Evolutionary conservation across 2,113 vertebrate species (phyloP), one percentile per base, ranked within the genome.

Genomic region (Protomyctophum bolini): DNA sequence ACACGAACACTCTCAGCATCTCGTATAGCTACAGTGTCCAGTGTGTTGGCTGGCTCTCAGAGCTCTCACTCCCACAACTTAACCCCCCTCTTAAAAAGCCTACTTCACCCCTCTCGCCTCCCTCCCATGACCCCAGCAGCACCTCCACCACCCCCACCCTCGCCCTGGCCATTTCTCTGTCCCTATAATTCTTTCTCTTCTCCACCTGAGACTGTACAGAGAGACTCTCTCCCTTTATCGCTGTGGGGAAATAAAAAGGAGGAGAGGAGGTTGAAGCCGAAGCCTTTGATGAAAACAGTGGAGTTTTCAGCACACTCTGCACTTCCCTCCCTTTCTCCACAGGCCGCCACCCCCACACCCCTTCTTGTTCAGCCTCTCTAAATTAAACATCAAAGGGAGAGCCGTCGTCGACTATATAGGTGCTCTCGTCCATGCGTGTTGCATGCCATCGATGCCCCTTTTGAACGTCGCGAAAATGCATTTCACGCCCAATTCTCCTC

Each of bases 371-470:
- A 12, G 10, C 15, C 68, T 49, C 74, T 85, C 76, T 83, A 81
- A 86, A 87, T 83, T 74, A 87, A 87, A 91, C 87, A 89, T 91
- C 87, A 90, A 88, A 89, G 80, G 62, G 52, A 75, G 69, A 73
- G 76, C 57, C 61, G 58, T 75, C 73, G 21, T 83, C 61, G 59
- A 77, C 68, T 21, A 2, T 21, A 2, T 67, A 86, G 87, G 84
- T 88, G 78, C 83, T 76, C 58, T 58, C 47, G 62, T 73, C 82
- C n/a, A 77, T 73, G 52, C 62, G 1, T 2, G 21, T 2, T 21
- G 21, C 21, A 21, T 11, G 59, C 71, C 78, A 82, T 79, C 62
- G 15, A 78, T 78, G 76, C 66, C 65, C 82, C 72, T 64, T 85
- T 86, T 77, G 62, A 86, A 89, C 87, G 77, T 84, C 41, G 50